Evolutionary conservation across 35 echinoderm and acorn worm genomes (phyloP), one percentile per base, ranked within the genome.

Genomic region (Apostichopus californicus): DNA sequence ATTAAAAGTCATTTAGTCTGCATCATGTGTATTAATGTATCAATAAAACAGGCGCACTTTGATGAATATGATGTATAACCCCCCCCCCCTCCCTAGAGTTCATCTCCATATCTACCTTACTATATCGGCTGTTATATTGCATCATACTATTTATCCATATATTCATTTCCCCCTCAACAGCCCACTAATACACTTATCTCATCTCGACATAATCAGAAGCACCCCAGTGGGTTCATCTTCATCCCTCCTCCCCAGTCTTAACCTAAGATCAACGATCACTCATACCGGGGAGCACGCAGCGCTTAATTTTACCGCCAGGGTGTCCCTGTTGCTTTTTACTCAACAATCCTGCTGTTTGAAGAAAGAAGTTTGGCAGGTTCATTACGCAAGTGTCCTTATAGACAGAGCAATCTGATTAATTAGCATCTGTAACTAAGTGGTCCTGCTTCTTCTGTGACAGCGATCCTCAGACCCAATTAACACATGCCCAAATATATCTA

Each of bases 261-360:
- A 68, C 3, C 64, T 68, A 46, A 46, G 64, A 68, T 68, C 18
- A 18, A 18, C 64, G 11, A 68, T 68, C 64, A 18, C 18, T 68
- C 64, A 68, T 18, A 68, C 11, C 34, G 18, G 11, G 80, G 34
- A 83, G 55, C 80, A 83, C 80, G 80, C 80, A 55, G 80, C 13
- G 80, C 55, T 83, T 83, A 83, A 83, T 83, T 83, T 83, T 83
- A 13, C 28, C 46, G 55, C 5, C 11, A 18, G 13, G 34, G 78
- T 55, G 7, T n/a, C 80, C 80, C 80, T 56, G 80, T 83, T 83
- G 80, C 55, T 83, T 83, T 56, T 17, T 54, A 6, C 17, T n/a
- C 34, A 55, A 54, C n/a, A 55, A 55, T 56, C 80, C 80, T 53
- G 80, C 80, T 83, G 80, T 83, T 83, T 20, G 53, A 56, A 83